Conservation (phyloP, 2,888 invertebrate species). For the Panopea generosa region DNA sequence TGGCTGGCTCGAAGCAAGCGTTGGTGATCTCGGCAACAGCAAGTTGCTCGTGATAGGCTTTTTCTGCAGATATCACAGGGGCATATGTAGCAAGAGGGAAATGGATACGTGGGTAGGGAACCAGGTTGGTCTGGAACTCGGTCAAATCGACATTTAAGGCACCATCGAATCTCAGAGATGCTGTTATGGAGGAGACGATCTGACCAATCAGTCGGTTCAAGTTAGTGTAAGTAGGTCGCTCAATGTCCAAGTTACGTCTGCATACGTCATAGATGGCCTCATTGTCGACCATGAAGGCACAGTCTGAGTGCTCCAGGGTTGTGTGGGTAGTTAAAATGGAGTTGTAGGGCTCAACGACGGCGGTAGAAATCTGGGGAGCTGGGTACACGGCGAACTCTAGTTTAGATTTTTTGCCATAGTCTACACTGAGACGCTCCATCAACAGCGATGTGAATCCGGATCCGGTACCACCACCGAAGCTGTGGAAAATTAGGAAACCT, state of each 20-base stretch:
- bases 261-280: conserved; percentile 90
- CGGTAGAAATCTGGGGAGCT: no score
- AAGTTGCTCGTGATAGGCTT: conserved; percentile 73
- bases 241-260: conserved; percentile 93
- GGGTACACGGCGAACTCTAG: conserved; percentile 89
- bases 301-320: conserved; percentile 82
- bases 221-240: conserved; percentile 93
- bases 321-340: conserved; percentile 88
- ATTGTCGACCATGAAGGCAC: no score
- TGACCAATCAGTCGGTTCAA: conserved; percentile 97
- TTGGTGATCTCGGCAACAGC: conserved; percentile 71
- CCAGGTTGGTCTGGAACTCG: conserved; percentile 87
- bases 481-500: conserved; percentile 84
- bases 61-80: no score
- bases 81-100: no score
- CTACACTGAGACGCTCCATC: conserved; percentile 82
- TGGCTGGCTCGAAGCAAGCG: no score
- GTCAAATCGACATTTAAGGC: no score
- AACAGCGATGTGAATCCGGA: conserved; percentile 84
- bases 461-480: conserved; percentile 83
- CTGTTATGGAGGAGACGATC: no score
- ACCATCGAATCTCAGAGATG: no score
- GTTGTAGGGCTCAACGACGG: conserved; percentile 98
- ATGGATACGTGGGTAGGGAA: conserved; percentile 87
- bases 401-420: no score